These are phyloP conservation scores for Montifringilla adamsi DNA, from an alignment of 2,113 vertebrate species.

Conservation along the genomic window DNA sequence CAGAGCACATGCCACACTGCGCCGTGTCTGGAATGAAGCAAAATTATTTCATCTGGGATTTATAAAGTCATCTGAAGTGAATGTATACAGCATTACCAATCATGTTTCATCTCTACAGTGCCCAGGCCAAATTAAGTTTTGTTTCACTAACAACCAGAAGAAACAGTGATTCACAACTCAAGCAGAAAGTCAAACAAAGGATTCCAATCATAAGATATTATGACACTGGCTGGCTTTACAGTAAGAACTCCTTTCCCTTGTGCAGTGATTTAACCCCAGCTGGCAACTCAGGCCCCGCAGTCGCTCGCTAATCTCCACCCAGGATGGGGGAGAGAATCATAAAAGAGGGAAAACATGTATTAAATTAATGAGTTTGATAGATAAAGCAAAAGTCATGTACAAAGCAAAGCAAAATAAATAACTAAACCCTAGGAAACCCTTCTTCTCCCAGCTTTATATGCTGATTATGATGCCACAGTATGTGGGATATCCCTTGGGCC, in stretches of 20 bases:
- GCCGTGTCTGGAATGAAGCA: not conserved
- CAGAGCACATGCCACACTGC: not conserved
- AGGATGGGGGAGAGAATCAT: not conserved
- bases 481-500: not conserved
- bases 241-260: not conserved
- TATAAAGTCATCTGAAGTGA: conserved; percentile 56
- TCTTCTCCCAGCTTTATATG: not conserved
- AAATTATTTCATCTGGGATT: conserved; percentile 53
- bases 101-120: conserved; percentile 5
- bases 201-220: not conserved
- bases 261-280: not conserved
- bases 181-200: conserved; percentile 27
- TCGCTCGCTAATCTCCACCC: not conserved
- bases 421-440: not conserved
- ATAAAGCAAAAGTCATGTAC: not conserved
- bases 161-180: conserved; percentile 37
- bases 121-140: conserved; percentile 52
- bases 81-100: conserved; percentile 47
- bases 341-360: not conserved
- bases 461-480: not conserved
- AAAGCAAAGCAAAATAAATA: not conserved
- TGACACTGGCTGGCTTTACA: not conserved
- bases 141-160: conserved; percentile 50
- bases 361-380: not conserved
- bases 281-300: not conserved